These are phyloP conservation scores for Daktulosphaira vitifoliae DNA, from an alignment of 1,140 invertebrate genomes.

Conservation along the genomic window DNA sequence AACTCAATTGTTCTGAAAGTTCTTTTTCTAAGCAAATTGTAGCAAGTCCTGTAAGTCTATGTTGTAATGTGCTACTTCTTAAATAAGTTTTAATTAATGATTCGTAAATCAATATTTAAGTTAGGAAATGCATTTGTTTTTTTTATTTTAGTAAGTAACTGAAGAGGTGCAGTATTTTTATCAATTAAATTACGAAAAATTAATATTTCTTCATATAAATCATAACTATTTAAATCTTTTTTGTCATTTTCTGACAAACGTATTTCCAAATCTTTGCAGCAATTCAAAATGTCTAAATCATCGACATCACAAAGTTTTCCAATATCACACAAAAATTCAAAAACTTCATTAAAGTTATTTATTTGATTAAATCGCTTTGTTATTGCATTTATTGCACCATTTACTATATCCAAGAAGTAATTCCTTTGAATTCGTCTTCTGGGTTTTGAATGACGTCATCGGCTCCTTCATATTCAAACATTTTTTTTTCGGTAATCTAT, in stretches of 20 bases:
- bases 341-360: background rate
- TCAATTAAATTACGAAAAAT: too few species aligned
- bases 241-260: background rate
- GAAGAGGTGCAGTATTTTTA: too few species aligned
- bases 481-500: background rate
- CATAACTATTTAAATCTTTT: background rate
- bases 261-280: background rate
- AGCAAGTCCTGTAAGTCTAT: too few species aligned
- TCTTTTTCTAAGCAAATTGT: too few species aligned
- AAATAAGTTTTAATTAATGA: too few species aligned
- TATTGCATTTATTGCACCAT: background rate
- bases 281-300: background rate
- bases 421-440: background rate
- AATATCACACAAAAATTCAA: background rate
- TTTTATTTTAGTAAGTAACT: too few species aligned
- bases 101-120: too few species aligned
- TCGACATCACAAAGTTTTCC: background rate
- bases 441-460: background rate
- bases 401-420: background rate
- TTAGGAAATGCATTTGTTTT: too few species aligned
- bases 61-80: too few species aligned
- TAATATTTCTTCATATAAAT: background rate
- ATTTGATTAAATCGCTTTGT: background rate
- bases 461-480: background rate
- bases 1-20: too few species aligned